phyloP scores from a whole-genome alignment of 1,140 invertebrate species.

The Bactericera cockerelli region DNA sequence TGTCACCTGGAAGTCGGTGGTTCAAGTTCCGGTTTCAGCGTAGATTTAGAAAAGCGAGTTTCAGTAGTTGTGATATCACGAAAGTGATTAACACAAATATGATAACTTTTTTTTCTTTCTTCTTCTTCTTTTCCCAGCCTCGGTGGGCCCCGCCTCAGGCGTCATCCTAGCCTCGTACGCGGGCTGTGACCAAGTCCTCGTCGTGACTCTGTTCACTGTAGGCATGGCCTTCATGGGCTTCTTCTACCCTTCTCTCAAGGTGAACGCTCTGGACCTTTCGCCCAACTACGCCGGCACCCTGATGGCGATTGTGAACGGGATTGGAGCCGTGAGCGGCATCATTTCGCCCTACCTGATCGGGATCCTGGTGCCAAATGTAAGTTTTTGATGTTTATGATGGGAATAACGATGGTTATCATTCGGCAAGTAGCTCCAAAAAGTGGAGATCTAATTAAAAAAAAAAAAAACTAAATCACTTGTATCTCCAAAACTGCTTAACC shows the following conservation, averaged over 20 bases:
- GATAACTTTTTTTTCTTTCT: too few species aligned
- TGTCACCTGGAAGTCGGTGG: too few species aligned
- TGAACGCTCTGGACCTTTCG: constrained; percentile 66
- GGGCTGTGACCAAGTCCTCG: constrained; percentile 46
- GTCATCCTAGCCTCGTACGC: constrained; percentile 65
- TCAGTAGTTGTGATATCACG: too few species aligned
- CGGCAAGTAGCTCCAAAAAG: too few species aligned
- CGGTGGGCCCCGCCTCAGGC: constrained; percentile 55
- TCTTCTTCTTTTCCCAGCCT: constrained; percentile 44
- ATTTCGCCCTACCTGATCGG: constrained; percentile 62
- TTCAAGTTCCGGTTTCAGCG: too few species aligned
- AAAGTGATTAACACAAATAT: too few species aligned
- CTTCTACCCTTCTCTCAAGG: constrained; percentile 59
- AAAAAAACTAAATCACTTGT: too few species aligned
- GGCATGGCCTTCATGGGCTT: constrained; percentile 60
- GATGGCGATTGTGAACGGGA: constrained; percentile 70
- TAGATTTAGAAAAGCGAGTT: too few species aligned
- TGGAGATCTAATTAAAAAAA: too few species aligned
- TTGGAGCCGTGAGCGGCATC: constrained; percentile 65
- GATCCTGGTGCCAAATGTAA: constrained; percentile 52
- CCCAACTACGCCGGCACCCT: constrained; percentile 66
- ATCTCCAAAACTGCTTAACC: too few species aligned
- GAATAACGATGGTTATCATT: too few species aligned
- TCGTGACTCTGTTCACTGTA: constrained; percentile 47
- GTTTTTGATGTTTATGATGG: too few species aligned